Evolutionary conservation across 2,888 invertebrate species (phyloP).

Genomic region (Thumatha senex): DNA sequence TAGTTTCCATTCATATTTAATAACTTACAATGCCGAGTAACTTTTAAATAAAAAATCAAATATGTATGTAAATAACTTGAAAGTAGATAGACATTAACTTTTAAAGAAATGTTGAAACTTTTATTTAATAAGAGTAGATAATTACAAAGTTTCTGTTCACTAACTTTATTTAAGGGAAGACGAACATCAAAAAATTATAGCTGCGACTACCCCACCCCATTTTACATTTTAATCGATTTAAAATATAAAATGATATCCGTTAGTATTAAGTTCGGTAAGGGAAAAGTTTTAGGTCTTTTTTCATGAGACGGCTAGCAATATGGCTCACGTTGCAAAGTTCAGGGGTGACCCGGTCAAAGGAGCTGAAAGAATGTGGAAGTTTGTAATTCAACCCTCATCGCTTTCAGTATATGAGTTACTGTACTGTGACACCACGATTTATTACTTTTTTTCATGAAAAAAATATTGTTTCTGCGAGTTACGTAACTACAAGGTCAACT

Average conservation of each 20-base stretch:
- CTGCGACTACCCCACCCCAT: slow-evolving; percentile 12
- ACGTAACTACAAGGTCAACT: neutral
- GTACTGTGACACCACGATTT: slow-evolving; percentile 29
- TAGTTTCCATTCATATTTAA: slow-evolving; percentile 22
- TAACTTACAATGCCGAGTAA: slow-evolving; percentile 17
- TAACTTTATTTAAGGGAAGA: slow-evolving; percentile 29
- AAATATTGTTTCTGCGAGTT: neutral
- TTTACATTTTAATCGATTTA: slow-evolving; percentile 43
- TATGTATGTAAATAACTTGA: slow-evolving; percentile 34
- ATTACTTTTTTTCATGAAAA: slow-evolving; percentile 16
- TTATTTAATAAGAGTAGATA: slow-evolving; percentile 25
- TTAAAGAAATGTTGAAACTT: slow-evolving; percentile 33
- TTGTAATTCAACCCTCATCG: slow-evolving; percentile 51
- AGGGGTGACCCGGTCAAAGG: slow-evolving; percentile 67
- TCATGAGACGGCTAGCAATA: slow-evolving; percentile 63
- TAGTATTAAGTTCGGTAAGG: slow-evolving; percentile 49
- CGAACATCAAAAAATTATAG: slow-evolving; percentile 21
- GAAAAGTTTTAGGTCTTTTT: slow-evolving; percentile 60
- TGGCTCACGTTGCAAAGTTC: slow-evolving; percentile 58
- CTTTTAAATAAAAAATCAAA: slow-evolving; percentile 21
- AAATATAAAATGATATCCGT: slow-evolving; percentile 42
- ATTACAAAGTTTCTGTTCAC: slow-evolving; percentile 31
- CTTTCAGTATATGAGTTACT: slow-evolving; percentile 49
- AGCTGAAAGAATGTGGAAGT: slow-evolving; percentile 57
- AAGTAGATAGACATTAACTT: slow-evolving; percentile 14